Evolutionary conservation across 2,888 invertebrate genomes (phyloP), one percentile per base, ranked within the genome.

Genomic region (Lysandra coridon): DNA sequence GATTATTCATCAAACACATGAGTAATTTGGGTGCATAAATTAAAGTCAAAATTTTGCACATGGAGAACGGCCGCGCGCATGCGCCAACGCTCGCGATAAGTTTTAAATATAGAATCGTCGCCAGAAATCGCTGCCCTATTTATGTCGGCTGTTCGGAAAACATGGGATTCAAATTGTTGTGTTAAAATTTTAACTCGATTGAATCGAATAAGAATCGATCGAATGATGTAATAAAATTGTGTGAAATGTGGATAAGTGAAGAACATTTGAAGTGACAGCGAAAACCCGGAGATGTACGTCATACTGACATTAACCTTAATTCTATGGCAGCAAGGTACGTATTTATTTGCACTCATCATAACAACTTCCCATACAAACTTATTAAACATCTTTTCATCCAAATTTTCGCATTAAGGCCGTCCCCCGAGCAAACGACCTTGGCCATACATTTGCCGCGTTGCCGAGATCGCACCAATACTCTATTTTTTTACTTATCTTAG

Each of bases 31-130:
- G 80, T 80, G 80, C 80, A 81, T 80, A 80, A 80, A 82, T 80
- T 80, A 79, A 69, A 49, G 37, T 23, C 17, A 53, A 73, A 49
- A 30, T 30, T 37, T 78, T 23, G 33, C 74, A 64, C 75, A 75
- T 53, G 37, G 79, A 62, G 78, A 77, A 77, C 77, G 75, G 53
- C 23, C 57, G 74, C 75, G 90, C 94, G 94, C 94, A 92, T 92
- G 94, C 93, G 94, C 87, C 84, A 85, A 86, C 85, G 88, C 84
- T 86, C 87, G 88, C 87, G 87, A 86, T 87, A 84, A 83, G 88
- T 87, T 91, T 92, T 94, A 94, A 93, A 93, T 91, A 91, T 94
- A 94, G 93, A 90, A 85, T 80, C 86, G 88, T 88, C 88, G 88
- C 85, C 88, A 87, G 88, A 89, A 90, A 90, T 89, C 83, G 87